A percentile compares a stretch with the other conserved stretches of the same genome.
Evolutionary conservation across 2,888 invertebrate genomes (phyloP).

Genomic region (Hofmannophila pseudospretella): DNA sequence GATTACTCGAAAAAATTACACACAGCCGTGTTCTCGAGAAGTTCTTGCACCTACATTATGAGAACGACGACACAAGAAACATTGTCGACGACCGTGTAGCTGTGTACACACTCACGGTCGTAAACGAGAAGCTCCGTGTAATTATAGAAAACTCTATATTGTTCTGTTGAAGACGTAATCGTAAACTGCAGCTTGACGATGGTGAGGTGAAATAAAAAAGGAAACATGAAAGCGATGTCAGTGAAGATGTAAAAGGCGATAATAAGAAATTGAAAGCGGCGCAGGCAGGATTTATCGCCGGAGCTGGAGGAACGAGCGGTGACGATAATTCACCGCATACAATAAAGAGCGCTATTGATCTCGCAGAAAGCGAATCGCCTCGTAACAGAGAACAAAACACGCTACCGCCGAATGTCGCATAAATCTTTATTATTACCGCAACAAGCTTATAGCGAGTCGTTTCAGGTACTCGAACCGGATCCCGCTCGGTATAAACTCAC

Average conservation of each 20-base stretch:
- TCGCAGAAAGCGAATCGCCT: constrained; percentile 72
- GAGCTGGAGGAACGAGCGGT: constrained; percentile 54
- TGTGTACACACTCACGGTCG: no score
- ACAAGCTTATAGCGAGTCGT: constrained; percentile 73
- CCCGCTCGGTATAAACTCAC: constrained; percentile 67
- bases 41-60: constrained; percentile 29
- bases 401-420: constrained; percentile 76
- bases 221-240: constrained; percentile 36
- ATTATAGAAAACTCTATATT: constrained; percentile 9
- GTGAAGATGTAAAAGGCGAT: constrained; percentile 63
- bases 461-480: constrained; percentile 74
- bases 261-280: constrained; percentile 57
- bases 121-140: constrained; percentile 11
- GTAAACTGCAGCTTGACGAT: constrained; percentile 23
- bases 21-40: constrained; percentile 37
- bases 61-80: constrained; percentile 39
- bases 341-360: constrained; percentile 75
- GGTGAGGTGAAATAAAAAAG: constrained; percentile 33
- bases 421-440: constrained; percentile 77
- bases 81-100: constrained; percentile 31
- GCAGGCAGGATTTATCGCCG: constrained; percentile 54
- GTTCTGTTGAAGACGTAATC: constrained; percentile 17
- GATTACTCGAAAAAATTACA: constrained; percentile 71
- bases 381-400: constrained; percentile 74
- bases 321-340: constrained; percentile 65